Evolutionary conservation across 1,140 invertebrate genomes (phyloP).

Genomic region (Euglossa dilemma): DNA sequence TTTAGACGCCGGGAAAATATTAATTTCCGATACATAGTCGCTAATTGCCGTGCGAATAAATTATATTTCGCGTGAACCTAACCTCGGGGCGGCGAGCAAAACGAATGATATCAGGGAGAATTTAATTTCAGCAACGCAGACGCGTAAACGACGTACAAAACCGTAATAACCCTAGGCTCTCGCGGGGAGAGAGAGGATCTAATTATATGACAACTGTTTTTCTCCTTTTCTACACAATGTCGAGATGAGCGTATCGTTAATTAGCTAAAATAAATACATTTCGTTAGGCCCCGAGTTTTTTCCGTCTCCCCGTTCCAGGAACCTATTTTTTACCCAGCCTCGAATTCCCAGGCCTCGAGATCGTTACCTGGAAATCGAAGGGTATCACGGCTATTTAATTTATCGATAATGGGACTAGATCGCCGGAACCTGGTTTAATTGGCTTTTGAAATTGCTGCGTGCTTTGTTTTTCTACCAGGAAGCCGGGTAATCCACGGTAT

Average conservation of each 20-base stretch:
- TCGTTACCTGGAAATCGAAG: conserved; percentile 3
- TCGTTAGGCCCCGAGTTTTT: not conserved
- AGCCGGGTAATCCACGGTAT: not conserved
- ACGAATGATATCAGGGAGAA: too few relatives aligned
- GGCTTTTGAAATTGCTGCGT: not conserved
- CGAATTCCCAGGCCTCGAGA: not conserved
- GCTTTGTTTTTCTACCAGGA: conserved; percentile 5
- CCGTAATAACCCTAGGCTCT: not conserved
- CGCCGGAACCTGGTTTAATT: not conserved
- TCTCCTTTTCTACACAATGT: not conserved
- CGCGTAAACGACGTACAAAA: too few relatives aligned
- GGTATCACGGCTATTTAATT: conserved; percentile 3
- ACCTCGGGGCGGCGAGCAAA: too few relatives aligned
- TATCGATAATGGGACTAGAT: conserved; percentile 9
- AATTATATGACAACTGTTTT: not conserved
- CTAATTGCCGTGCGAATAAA: too few relatives aligned
- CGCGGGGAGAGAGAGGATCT: not conserved
- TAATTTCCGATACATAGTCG: too few relatives aligned
- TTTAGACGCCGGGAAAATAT: too few relatives aligned
- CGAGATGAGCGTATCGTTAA: not conserved
- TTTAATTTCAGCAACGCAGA: too few relatives aligned
- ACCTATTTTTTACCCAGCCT: not conserved
- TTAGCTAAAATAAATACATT: conserved; percentile 3
- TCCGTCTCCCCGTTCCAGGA: not conserved
- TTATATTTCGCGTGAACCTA: too few relatives aligned